Evolutionary conservation across 2,888 invertebrate species (phyloP), one percentile per base, ranked within the genome.

Genomic region (Pomacea canaliculata): DNA sequence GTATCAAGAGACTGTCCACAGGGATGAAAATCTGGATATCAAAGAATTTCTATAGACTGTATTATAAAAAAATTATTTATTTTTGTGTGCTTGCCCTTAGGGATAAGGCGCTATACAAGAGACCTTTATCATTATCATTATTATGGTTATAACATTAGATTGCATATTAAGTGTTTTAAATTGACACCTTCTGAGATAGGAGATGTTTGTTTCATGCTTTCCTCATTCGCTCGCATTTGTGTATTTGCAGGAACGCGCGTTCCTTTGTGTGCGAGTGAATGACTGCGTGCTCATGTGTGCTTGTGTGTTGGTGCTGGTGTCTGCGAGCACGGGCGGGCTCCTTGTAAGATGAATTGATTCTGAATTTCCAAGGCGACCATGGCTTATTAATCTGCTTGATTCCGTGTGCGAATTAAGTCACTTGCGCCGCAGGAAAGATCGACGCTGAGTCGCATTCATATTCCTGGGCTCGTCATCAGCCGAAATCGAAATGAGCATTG

Each of bases 361-460:
- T 46, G 8, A n/a, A 4, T 49, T 46, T 71, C 71, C 48, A 71
- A 60, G 71, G 46, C 71, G 62, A 48, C 65, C 23, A 65, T 65
- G 65, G 48, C 72, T 65, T 48, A 65, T 72, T 65, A 72, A 51
- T 65, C 65, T 65, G 60, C 49, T 48, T 65, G 62, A 65, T 56
- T 23, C 71, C 13, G 72, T 51, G 65, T 72, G 72, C 72, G 72
- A 72, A 72, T 72, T 72, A 72, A 72, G 72, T 72, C 72, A 2
- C 72, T 65, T 13, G n/a, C 3, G 62, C 56, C 27, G 70, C 27
- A 70, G 59, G 70, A 70, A 59, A 70, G 70, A 70, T 70, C 70
- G 70, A 70, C 70, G 37, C 70, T 27, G 60, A 60, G 37, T 19
- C 59, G n/a, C 49, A 48, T 62, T 37, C 46, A 70, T 48, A 18